Conservation (phyloP, 2,113 vertebrate species). For the Ovis canadensis region DNA sequence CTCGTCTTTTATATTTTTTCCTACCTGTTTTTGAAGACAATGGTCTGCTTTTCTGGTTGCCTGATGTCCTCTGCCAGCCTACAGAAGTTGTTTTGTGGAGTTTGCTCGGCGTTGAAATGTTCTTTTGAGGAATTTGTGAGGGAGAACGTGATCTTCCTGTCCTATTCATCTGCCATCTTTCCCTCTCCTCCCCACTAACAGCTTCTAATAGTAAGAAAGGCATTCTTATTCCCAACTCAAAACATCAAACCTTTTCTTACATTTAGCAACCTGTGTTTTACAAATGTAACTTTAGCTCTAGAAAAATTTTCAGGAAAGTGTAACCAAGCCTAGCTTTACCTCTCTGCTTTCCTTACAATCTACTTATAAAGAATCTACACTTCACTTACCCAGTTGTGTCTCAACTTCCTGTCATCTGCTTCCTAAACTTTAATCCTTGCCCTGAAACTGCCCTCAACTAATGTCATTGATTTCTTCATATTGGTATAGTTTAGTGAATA, state of each 20-base stretch:
- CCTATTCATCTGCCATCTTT: no score
- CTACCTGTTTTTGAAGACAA: no score
- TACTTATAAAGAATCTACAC: neutral
- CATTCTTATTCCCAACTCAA: neutral
- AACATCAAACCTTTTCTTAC: neutral
- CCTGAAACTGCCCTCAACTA: neutral
- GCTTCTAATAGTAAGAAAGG: neutral
- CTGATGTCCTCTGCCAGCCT: no score
- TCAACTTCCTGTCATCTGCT: neutral
- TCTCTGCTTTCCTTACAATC: neutral
- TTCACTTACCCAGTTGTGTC: neutral
- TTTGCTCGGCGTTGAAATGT: no score
- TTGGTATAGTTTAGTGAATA: neutral
- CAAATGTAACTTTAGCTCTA: neutral
- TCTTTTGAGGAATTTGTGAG: no score
- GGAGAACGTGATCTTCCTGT: no score
- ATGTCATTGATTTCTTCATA: neutral
- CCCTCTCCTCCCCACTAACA: neutral
- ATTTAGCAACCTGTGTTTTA: neutral
- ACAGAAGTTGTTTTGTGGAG: no score
- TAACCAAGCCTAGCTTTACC: neutral
- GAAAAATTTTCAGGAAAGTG: neutral
- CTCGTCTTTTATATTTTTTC: no score
- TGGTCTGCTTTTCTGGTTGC: no score
- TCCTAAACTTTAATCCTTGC: neutral